Conservation (phyloP, 2,888 invertebrate species). For the Luperina nickerlii region DNA sequence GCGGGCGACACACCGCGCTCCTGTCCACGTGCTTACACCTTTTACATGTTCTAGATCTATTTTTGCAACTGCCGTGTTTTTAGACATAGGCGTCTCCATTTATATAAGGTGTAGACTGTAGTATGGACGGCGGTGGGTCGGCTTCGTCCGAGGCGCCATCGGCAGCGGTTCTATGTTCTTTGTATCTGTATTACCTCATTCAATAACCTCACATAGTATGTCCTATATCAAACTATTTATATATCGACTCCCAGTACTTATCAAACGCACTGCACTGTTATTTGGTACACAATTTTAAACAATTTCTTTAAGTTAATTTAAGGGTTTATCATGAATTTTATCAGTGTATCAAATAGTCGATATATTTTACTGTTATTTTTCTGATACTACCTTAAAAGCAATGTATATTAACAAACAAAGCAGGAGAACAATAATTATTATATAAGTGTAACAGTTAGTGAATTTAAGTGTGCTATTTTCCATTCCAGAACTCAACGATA, state of each 20-base stretch:
- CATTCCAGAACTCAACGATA: constrained; percentile 90
- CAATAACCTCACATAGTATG: constrained; percentile 85
- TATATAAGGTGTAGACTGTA: constrained; percentile 52
- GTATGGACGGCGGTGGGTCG: constrained; percentile 44
- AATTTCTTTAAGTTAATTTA: constrained; percentile 85
- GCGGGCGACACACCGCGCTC: constrained; percentile 37
- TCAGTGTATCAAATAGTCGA: constrained; percentile 87
- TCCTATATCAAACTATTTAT: constrained; percentile 78
- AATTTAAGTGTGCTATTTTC: constrained; percentile 91
- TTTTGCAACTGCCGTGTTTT: constrained; percentile 63
- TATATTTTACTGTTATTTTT: constrained; percentile 89
- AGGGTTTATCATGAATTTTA: constrained; percentile 85
- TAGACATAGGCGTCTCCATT: constrained; percentile 56
- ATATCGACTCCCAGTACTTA: constrained; percentile 84
- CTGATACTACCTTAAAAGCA: constrained; percentile 88
- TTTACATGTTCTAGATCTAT: constrained; percentile 64
- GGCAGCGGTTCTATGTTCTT: constrained; percentile 75
- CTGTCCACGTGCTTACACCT: constrained; percentile 49
- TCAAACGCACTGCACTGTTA: constrained; percentile 87
- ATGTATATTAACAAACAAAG: constrained; percentile 89
- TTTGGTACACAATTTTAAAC: constrained; percentile 86
- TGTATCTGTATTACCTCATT: constrained; percentile 87
- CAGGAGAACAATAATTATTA: constrained; percentile 91
- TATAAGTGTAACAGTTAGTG: constrained; percentile 90
- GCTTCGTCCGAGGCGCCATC: constrained; percentile 56